A percentile compares a stretch with the other conserved stretches of the same genome.
These are phyloP conservation scores for Cynodonichthys magdalenae DNA, from an alignment of 2,797 vertebrate species.

Conservation along the genomic window DNA sequence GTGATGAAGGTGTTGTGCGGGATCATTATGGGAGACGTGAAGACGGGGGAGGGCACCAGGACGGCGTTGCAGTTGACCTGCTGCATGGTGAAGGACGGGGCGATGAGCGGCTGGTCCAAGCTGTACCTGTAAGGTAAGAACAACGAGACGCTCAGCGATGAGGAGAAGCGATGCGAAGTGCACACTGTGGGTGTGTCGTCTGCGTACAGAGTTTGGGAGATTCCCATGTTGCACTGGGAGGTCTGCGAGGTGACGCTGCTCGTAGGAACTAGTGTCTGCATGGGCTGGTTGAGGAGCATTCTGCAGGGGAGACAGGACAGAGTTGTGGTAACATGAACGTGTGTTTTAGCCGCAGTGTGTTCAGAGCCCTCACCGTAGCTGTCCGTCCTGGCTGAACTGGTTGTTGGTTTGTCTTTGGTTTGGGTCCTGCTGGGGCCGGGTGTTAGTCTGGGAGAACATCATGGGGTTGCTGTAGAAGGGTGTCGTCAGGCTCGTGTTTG, in stretches of 20 bases:
- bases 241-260: slow-evolving; percentile 73
- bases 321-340: no score
- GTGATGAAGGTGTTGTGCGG: slow-evolving; percentile 76
- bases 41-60: slow-evolving; percentile 75
- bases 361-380: slow-evolving; percentile 77
- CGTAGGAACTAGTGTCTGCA: slow-evolving; percentile 80
- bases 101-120: slow-evolving; percentile 83
- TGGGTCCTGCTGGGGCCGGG: slow-evolving; percentile 71
- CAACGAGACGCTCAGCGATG: slow-evolving; percentile 13
- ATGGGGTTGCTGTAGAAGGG: slow-evolving; percentile 85
- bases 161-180: background rate
- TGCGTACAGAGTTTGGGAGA: slow-evolving; percentile 82
- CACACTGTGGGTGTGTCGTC: no score
- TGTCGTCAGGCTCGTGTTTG: slow-evolving; percentile 79
- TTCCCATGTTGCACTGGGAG: slow-evolving; percentile 80
- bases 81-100: slow-evolving; percentile 76
- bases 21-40: slow-evolving; percentile 82
- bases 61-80: slow-evolving; percentile 78
- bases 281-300: slow-evolving; percentile 84
- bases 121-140: slow-evolving; percentile 76
- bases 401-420: slow-evolving; percentile 77
- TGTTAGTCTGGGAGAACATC: slow-evolving; percentile 83
- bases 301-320: slow-evolving; percentile 55
- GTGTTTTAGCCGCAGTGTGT: background rate
- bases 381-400: slow-evolving; percentile 82